A percentile compares a stretch with the other conserved stretches of the same genome.
Conservation (phyloP, 1,140 invertebrate genomes). For the Drosophila kepulauana region DNA sequence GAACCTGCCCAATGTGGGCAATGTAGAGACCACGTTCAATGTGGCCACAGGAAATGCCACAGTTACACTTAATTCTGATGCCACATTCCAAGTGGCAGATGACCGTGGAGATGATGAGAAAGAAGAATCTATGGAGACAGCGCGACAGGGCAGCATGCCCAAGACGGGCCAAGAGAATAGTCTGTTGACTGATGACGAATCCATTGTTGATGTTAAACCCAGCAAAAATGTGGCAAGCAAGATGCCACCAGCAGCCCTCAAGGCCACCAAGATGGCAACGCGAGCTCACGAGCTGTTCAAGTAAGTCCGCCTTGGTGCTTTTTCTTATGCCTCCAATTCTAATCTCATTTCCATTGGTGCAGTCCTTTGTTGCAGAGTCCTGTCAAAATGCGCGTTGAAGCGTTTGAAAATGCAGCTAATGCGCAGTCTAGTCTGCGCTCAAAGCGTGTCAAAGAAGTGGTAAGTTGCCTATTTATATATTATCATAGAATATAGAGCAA, state of each 20-base stretch:
- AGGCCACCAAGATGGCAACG: conserved; percentile 69
- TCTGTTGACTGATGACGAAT: conserved; percentile 79
- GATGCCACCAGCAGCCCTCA: conserved; percentile 39
- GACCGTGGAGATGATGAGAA: conserved; percentile 23
- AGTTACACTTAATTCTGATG: conserved; percentile 22
- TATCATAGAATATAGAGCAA: neutral
- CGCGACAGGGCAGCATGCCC: conserved; percentile 46
- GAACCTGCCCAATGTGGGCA: conserved; percentile 25
- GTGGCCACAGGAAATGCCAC: conserved; percentile 26
- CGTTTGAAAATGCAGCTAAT: conserved; percentile 86
- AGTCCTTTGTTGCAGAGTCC: conserved; percentile 88
- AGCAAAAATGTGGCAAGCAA: conserved; percentile 25
- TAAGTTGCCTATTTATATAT: conserved; percentile 26
- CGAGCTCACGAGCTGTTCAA: conserved; percentile 80
- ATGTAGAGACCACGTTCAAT: conserved; percentile 59
- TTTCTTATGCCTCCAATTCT: neutral
- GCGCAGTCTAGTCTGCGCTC: conserved; percentile 56
- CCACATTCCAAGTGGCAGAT: conserved; percentile 60
- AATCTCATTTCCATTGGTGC: conserved; percentile 3
- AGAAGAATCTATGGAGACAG: conserved; percentile 60
- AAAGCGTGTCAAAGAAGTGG: conserved; percentile 57
- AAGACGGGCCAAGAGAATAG: conserved; percentile 47
- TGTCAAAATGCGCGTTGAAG: conserved; percentile 88
- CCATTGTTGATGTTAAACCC: conserved; percentile 44
- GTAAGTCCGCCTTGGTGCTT: conserved; percentile 41